Conservation (phyloP, 2,888 invertebrate genomes). For the Bhutanitis thaidina region DNA sequence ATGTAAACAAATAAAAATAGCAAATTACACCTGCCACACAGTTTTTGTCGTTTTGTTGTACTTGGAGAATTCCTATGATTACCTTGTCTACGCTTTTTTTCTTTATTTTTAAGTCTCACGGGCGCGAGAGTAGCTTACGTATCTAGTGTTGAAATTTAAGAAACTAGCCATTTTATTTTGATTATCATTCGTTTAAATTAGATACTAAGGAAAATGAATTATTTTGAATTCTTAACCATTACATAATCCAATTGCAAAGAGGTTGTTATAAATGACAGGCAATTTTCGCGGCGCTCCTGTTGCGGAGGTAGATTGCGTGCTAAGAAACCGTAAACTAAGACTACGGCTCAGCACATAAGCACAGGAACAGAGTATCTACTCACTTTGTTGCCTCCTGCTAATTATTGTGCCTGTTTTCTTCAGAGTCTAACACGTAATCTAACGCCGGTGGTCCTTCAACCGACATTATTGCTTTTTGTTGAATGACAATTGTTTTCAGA, state of each 20-base stretch:
- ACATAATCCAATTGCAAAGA: neutral
- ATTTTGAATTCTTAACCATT: too few species aligned
- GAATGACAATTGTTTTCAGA: neutral
- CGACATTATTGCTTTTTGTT: neutral
- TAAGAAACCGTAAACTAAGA: constrained; percentile 33
- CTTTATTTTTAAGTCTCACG: constrained; percentile 4
- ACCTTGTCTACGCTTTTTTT: constrained; percentile 16
- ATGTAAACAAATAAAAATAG: constrained; percentile 20
- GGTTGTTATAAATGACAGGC: constrained; percentile 12
- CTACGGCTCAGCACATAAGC: constrained; percentile 32
- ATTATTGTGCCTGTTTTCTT: constrained; percentile 42
- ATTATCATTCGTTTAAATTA: too few species aligned
- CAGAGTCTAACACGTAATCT: constrained; percentile 13
- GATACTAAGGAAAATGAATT: too few species aligned
- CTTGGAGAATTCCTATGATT: constrained; percentile 14
- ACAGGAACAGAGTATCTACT: constrained; percentile 56
- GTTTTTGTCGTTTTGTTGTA: constrained; percentile 19
- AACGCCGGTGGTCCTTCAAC: constrained; percentile 44
- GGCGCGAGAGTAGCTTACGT: neutral
- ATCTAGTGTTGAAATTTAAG: neutral
- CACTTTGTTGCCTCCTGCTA: constrained; percentile 47
- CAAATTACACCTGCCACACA: constrained; percentile 16
- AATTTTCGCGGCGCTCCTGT: constrained; percentile 4
- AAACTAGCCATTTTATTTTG: too few species aligned
- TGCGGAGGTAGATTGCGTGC: constrained; percentile 31